Conservation (phyloP, 2,888 invertebrate species). For the Minunthozetes semirufus region DNA sequence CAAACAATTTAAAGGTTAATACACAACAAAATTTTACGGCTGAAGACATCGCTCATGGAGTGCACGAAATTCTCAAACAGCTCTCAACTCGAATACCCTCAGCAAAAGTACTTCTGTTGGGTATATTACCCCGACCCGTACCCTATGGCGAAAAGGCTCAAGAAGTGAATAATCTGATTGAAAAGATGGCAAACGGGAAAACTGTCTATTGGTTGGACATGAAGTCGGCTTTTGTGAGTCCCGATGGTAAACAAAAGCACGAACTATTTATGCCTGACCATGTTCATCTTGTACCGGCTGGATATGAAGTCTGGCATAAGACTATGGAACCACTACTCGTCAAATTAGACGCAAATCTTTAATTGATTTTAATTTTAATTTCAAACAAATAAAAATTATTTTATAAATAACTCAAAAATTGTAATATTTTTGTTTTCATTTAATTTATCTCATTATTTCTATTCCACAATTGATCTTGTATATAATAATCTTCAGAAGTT, state of each 20-base stretch:
- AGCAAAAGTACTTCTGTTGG: slow-evolving; percentile 18
- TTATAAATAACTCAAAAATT: too few species aligned
- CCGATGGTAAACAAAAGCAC: not conserved
- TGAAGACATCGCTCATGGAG: slow-evolving; percentile 26
- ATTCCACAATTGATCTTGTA: too few species aligned
- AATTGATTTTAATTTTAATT: too few species aligned
- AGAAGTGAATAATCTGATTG: not conserved
- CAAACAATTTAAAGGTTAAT: not conserved
- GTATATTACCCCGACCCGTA: not conserved
- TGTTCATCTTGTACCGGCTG: not conserved
- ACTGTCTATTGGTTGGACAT: slow-evolving; percentile 17
- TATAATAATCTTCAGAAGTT: too few species aligned
- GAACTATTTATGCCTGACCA: not conserved
- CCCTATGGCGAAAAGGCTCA: not conserved
- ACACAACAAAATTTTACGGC: too few species aligned
- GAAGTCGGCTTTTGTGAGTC: not conserved
- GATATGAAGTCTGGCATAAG: slow-evolving; percentile 28
- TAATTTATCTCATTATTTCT: too few species aligned
- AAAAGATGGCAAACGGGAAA: not conserved
- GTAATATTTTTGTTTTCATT: too few species aligned
- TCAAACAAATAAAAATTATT: too few species aligned
- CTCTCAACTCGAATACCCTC: not conserved
- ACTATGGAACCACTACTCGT: slow-evolving; percentile 22
- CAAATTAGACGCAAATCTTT: too few species aligned
- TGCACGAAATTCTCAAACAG: slow-evolving; percentile 4